phyloP scores from a whole-genome alignment of 1,140 invertebrate species.

The Nixonia krombeini region DNA sequence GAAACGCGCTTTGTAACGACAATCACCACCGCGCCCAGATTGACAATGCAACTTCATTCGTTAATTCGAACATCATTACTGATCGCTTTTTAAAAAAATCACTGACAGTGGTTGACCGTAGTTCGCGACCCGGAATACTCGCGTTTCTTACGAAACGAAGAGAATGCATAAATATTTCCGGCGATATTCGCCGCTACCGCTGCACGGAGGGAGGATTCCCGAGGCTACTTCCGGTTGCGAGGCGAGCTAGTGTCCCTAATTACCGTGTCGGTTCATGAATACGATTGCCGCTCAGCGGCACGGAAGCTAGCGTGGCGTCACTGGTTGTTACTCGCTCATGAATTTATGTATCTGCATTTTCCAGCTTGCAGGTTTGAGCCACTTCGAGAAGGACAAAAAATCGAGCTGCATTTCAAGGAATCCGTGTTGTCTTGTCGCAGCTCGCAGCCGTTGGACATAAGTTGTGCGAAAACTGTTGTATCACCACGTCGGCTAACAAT shows the following conservation, averaged over 20 bases:
- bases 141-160: conserved; percentile 65
- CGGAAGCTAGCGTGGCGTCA: conserved; percentile 72
- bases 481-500: no score
- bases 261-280: conserved; percentile 73
- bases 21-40: no score
- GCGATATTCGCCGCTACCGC: conserved; percentile 55
- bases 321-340: conserved; percentile 72
- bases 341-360: conserved; percentile 73
- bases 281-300: conserved; percentile 66
- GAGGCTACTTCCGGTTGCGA: conserved; percentile 69
- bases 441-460: no score
- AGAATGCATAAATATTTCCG: conserved; percentile 72
- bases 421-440: no score
- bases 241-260: conserved; percentile 72
- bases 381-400: background rate
- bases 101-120: conserved; percentile 36
- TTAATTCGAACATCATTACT: no score
- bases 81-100: conserved; percentile 5
- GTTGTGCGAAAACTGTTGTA: no score
- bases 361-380: conserved; percentile 55
- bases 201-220: conserved; percentile 64
- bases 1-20: no score
- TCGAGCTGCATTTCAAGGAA: background rate
- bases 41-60: no score
- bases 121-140: conserved; percentile 46